Base-by-base conservation (phyloP, 2,113 vertebrate genomes). In the Chaetura pelagica region DNA sequence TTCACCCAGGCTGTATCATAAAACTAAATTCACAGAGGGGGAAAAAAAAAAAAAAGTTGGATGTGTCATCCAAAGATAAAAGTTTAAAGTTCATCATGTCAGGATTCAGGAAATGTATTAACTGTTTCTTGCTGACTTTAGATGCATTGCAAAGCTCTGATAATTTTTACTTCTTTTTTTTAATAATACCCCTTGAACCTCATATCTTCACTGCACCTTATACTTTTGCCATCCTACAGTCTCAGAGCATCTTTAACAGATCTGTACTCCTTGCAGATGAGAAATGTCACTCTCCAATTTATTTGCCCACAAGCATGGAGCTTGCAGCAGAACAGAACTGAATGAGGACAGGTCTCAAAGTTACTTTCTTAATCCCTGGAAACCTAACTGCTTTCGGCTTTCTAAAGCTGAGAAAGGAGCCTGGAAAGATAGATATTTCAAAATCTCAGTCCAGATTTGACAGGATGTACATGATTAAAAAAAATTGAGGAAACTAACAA, bases 21-120 rank as follows among this genome's bases (percentile, higher is more conserved):
- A 57, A 71, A 46, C 48, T 76, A 57, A 82, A 91, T 17, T 62
- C 51, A 66, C 18, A 3, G 23, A 8, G 29, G 10, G 8, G 12
- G 0, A n/a, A n/a, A n/a, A n/a, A n/a, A 4, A 27, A 62, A 35
- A 26, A 62, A 40, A 49, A 48, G 7, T 24, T 86, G 77, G 61
- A 51, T 80, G 55, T 34, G 27, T 64, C 87, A 72, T 62, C 73
- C 62, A 81, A 64, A 72, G 84, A 94, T 78, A 91, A 76, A 92
- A 93, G 38, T 91, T 90, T 83, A 77, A 93, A 94, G 87, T 91
- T 97, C 87, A 72, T 40, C 38, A 22, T 64, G 73, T 90, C 84
- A 93, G 61, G 59, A 81, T 84, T 87, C 86, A 92, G 84, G 32
- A 89, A 95, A 55, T 11, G 40, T 64, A 75, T 92, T 81, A 81